Evolutionary conservation across 2,797 vertebrate genomes (phyloP), one percentile per base, ranked within the genome.

Genomic region (Carapus acus): DNA sequence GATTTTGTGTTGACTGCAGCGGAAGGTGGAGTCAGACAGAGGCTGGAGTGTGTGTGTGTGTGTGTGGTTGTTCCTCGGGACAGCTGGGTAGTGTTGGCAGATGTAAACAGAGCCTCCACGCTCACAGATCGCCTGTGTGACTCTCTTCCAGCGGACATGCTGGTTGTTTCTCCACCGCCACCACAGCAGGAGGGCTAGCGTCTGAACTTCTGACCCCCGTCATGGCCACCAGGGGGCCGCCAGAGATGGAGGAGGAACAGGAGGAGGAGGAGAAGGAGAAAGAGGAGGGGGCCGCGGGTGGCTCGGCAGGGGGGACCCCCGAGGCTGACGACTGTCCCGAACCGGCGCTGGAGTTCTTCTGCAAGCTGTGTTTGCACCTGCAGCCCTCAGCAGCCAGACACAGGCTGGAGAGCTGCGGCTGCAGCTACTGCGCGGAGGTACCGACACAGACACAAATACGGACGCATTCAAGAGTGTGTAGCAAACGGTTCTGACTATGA

Each of bases 341-440:
- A 31, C 54, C 31, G 0, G 41, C 15, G 13, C 55, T 43, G 0
- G 53, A 74, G 36, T 56, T 91, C 58, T 91, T 87, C 45, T 98
- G 96, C 87, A 98, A 94, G 77, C 86, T 98, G 41, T 98, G 96
- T 75, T 86, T 98, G 56, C 92, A 76, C 46, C 89, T 93, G 73
- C 89, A 91, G 68, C 84, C 91, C 17, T 41, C 83, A 43, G 83
- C 87, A 62, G 88, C 90, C 71, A 89, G 89, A 78, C 91, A 84
- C 53, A 83, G 77, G 9, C 89, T 98, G 75, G 89, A 87, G 62
- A 86, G 88, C 73, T 98, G 96, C 81, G 83, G 37, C 71, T 98
- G 96, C 56, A 78, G 90, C 71, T 98, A 93, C 74, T 98, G 96
- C 68, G 91, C 90, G 46, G 72, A 65, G 62, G 96, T 98, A 84